Evolutionary conservation across 2,797 vertebrate genomes (phyloP).

Genomic region (Mionectes olivaceus): DNA sequence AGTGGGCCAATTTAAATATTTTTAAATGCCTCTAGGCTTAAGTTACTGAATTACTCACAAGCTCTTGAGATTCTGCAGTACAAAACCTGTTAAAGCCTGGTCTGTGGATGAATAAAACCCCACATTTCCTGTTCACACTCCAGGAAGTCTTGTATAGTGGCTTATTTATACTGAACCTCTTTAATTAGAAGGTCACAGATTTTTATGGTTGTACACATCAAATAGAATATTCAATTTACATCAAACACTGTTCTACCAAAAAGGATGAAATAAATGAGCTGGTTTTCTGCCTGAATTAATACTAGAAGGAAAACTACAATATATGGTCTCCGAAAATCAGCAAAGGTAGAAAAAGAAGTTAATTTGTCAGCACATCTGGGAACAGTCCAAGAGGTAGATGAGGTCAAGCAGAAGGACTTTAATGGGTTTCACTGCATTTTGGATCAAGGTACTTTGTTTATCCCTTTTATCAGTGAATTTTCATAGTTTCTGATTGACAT

Average conservation of each 20-base stretch:
- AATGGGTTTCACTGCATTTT: background rate
- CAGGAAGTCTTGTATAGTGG: constrained; percentile 10
- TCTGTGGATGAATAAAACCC: background rate
- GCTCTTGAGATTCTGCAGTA: background rate
- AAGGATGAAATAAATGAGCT: background rate
- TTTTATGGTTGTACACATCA: constrained; percentile 29
- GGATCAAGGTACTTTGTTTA: background rate
- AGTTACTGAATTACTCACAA: background rate
- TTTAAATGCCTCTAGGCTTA: constrained; percentile 31
- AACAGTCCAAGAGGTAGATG: background rate
- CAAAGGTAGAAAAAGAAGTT: background rate
- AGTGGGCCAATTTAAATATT: constrained; percentile 16
- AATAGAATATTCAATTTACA: constrained; percentile 54
- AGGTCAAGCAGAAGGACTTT: background rate
- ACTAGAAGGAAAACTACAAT: background rate
- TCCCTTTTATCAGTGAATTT: background rate
- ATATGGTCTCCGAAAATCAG: background rate
- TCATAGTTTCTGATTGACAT: background rate
- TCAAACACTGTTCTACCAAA: constrained; percentile 7
- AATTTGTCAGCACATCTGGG: background rate
- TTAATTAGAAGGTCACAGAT: constrained; percentile 11
- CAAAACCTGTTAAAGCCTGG: background rate
- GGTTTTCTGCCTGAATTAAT: constrained; percentile 14
- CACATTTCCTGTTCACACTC: constrained; percentile 5
- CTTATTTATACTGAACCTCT: constrained; percentile 29